Percentiles rank a stretch among this genome's conserved stretches.
Evolutionary conservation across 92 coral and sea anemone genomes (phyloP).

Genomic region (Epizoanthus stellaris): DNA sequence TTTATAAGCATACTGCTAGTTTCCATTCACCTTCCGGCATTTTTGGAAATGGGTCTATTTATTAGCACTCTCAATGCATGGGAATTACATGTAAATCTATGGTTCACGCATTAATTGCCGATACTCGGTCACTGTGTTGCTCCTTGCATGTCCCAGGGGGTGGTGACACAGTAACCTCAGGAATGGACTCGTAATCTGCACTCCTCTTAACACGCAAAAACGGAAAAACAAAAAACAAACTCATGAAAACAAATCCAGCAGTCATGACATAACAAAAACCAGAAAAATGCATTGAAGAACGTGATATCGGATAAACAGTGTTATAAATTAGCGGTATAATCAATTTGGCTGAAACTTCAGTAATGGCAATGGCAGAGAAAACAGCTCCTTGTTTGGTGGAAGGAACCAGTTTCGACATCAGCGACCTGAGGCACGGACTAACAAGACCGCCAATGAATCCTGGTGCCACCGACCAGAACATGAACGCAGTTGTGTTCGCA

Average conservation of each 20-base stretch:
- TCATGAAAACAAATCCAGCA: conserved; percentile 50
- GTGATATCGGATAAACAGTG: conserved; percentile 63
- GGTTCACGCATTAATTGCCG: no score
- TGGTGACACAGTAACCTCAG: background rate
- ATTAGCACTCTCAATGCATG: no score
- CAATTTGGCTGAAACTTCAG: conserved; percentile 49
- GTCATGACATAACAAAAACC: conserved; percentile 58
- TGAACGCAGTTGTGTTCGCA: conserved; percentile 56
- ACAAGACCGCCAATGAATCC: conserved; percentile 49
- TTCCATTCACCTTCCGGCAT: no score
- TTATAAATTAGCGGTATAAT: conserved; percentile 51
- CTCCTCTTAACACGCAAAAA: background rate
- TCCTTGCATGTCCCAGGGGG: no score
- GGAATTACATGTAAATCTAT: no score
- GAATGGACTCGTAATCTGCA: background rate
- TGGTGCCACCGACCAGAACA: conserved; percentile 68
- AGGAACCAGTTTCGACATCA: conserved; percentile 56
- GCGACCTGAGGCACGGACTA: conserved; percentile 53
- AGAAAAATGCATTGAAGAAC: conserved; percentile 46
- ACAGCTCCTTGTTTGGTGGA: conserved; percentile 61
- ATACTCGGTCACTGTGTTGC: no score
- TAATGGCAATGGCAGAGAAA: conserved; percentile 56
- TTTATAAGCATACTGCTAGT: no score
- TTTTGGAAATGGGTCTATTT: no score
- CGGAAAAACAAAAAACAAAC: conserved; percentile 39